A percentile compares a stretch with the other conserved stretches of the same genome.
Evolutionary conservation across 2,797 vertebrate genomes (phyloP).

Genomic region (Molossus molossus): DNA sequence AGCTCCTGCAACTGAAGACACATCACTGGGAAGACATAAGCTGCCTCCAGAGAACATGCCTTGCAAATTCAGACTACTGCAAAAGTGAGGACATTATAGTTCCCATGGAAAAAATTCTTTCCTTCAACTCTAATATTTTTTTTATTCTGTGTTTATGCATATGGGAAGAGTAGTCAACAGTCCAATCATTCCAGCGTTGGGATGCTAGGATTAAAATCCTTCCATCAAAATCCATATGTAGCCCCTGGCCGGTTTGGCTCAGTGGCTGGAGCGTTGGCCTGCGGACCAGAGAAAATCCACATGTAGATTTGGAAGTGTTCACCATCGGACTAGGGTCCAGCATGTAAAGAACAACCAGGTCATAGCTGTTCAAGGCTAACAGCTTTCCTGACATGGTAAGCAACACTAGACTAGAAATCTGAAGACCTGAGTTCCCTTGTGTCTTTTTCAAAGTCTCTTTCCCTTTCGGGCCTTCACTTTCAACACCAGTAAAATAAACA

Average conservation of each 20-base stretch:
- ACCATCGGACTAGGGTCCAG: not conserved
- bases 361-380: not conserved
- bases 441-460: slow-evolving; percentile 21
- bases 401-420: not conserved
- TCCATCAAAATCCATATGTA: not conserved
- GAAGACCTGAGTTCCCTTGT: not conserved
- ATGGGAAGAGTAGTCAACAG: slow-evolving; percentile 1
- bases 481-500: slow-evolving; percentile 44
- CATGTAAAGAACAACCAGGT: not conserved
- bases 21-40: slow-evolving; percentile 32
- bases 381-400: not conserved
- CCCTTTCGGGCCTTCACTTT: slow-evolving; percentile 27
- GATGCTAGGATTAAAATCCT: slow-evolving; percentile 9
- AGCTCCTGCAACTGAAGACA: slow-evolving; percentile 37
- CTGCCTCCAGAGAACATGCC: slow-evolving; percentile 43
- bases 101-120: not conserved
- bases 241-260: no score
- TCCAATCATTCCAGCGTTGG: slow-evolving; percentile 11
- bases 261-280: no score
- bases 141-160: slow-evolving; percentile 40
- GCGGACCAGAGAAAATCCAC: not conserved
- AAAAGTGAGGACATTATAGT: slow-evolving; percentile 33
- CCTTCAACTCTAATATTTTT: slow-evolving; percentile 31
- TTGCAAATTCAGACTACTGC: slow-evolving; percentile 26
- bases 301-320: slow-evolving; percentile 1